Base-by-base conservation (phyloP, 2,888 invertebrate species). In the Cheilosia grossa region DNA sequence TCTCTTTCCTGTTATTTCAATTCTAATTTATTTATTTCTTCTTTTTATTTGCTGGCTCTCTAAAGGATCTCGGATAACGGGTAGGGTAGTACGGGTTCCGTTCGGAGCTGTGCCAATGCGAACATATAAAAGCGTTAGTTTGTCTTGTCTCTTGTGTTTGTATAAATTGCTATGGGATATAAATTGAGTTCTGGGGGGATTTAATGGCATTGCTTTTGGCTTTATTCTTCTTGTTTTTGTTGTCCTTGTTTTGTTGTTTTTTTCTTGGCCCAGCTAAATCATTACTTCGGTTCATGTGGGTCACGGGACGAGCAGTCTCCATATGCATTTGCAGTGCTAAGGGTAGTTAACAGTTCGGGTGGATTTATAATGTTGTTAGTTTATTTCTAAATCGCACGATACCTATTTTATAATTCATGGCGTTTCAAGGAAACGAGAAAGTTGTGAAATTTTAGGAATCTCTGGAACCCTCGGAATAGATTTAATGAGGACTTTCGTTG, bases 101-200 rank as follows among this genome's bases (percentile, higher is more conserved):
- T 58, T 56, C 30, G 30, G 54, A 37, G 66, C 33, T 24, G 30
- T 66, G 67, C 59, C 73, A 69, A 74, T 49, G 73, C 61, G 15
- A 56, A 53, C 33, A 24, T 24, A 40, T 56, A 44, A 67, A 53
- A 74, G 83, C 74, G 83, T 79, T 78, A 69, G 63, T 63, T 78
- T 63, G 61, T 21, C 53, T 54, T 63, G 63, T 63, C 54, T 21
- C 53, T 54, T 63, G 63, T 75, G 75, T 89, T 89, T 89, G 89
- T 89, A 89, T 90, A 90, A 90, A 90, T 90, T 90, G 90, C 89
- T 89, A 88, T 89, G 90, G 90, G 90, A 90, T 90, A 89, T 89
- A 89, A 90, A 90, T 90, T 90, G 88, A 89, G 90, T 90, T 90
- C 90, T 89, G 88, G 88, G 89, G 90, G 90, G 90, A 90, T 90